These are phyloP conservation scores for Camponotus floridanus DNA, from an alignment of 1,140 invertebrate genomes.

Conservation along the genomic window DNA sequence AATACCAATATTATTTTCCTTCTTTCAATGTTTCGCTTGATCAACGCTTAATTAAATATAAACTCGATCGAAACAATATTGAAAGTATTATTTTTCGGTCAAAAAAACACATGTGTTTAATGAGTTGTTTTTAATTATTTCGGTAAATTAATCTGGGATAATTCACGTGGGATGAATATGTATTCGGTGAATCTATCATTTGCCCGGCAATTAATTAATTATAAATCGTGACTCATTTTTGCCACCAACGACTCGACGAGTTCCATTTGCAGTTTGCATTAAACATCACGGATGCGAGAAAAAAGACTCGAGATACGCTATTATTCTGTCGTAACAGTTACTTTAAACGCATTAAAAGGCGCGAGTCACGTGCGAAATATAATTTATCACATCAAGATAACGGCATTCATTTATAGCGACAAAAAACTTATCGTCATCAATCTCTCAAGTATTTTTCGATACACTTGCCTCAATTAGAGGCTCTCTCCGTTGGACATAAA, in stretches of 20 bases:
- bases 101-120: background rate
- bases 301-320: background rate
- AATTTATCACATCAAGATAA: constrained; percentile 28
- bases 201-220: background rate
- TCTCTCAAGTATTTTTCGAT: background rate
- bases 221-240: background rate
- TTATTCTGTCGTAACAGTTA: constrained; percentile 14
- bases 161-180: background rate
- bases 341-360: background rate
- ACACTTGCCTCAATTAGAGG: background rate
- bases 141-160: background rate
- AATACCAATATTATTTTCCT: background rate
- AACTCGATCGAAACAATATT: background rate
- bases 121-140: constrained; percentile 3
- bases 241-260: background rate
- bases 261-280: background rate
- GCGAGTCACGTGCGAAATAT: background rate
- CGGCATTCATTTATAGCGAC: background rate
- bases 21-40: background rate
- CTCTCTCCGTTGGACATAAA: background rate
- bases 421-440: background rate
- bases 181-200: constrained; percentile 31
- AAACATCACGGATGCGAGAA: background rate
- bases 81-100: background rate
- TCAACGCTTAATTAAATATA: background rate